phyloP scores from a whole-genome alignment of 2,797 vertebrate species.

The Spea hammondii region DNA sequence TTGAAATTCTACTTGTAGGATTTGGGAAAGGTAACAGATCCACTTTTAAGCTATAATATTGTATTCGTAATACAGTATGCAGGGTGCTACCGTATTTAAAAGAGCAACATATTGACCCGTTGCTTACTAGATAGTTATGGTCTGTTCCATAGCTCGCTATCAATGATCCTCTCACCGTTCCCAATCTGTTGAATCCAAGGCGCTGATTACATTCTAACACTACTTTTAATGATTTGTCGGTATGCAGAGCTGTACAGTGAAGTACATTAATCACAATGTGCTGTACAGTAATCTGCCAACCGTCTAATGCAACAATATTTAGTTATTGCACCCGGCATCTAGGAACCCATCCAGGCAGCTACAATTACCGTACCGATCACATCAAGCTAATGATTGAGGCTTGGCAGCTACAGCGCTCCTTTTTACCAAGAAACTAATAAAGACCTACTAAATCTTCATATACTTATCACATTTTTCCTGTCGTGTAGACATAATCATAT shows the following conservation, averaged over 20 bases:
- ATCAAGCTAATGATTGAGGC: conserved; percentile 68
- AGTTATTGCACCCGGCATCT: conserved; percentile 61
- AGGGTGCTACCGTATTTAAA: no score
- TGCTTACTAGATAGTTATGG: no score
- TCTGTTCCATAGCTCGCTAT: not conserved
- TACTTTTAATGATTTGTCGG: conserved; percentile 32
- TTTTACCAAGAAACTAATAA: conserved; percentile 65
- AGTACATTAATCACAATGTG: conserved; percentile 66
- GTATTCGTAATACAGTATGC: no score
- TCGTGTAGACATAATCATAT: conserved; percentile 63
- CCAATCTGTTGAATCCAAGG: conserved; percentile 12
- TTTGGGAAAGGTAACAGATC: no score
- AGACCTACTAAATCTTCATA: conserved; percentile 73
- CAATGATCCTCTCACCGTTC: conserved; percentile 1
- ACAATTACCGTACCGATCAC: conserved; percentile 68
- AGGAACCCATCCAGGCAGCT: conserved; percentile 68
- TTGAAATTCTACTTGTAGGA: no score
- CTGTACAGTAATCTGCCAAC: conserved; percentile 64
- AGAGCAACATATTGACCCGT: no score
- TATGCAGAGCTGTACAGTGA: conserved; percentile 50
- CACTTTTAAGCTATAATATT: no score
- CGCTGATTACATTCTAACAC: conserved; percentile 14
- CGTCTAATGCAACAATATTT: conserved; percentile 65
- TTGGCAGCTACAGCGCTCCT: conserved; percentile 66
- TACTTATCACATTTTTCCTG: conserved; percentile 66